Base-by-base conservation (phyloP, 2,888 invertebrate species). In the Cephus pulcher region DNA sequence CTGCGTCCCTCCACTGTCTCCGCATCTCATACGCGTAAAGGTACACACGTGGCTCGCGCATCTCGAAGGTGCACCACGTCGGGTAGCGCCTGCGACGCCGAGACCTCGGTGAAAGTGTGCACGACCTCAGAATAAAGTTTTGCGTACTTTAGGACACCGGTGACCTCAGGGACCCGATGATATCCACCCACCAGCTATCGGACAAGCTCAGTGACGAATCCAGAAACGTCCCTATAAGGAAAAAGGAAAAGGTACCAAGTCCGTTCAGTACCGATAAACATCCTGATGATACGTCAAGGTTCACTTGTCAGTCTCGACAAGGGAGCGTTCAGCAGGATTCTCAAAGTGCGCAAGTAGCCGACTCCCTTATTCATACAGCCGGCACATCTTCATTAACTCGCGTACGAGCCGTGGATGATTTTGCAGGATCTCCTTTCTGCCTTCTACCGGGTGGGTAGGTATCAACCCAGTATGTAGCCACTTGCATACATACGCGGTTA, bases 1-100 rank as follows among this genome's bases (percentile, higher is more conserved):
- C 84, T 83, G 83, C 84, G 83, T 85, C 85, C 85, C 86, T 83
- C 83, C 80, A 80, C 77, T 82, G 84, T 81, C 80, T 81, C 80
- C 81, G 77, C 32, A 71, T 71, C 71, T 32, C 71, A 11, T 71
- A 33, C 34, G 56, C 56, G 23, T 23, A 56, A 23, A 23, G 56
- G 56, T 71, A 12, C 32, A 34, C 71, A 71, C 71, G 71, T 71
- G 32, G 30, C 12, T 34, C 32, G 71, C 71, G 12, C 71, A 23
- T 32, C 15, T 71, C 33, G 33, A 71, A 32, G 32, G 4, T 33
- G 3, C 32, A 34, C 32, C 33, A 23, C 71, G 34, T 71, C 56
- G 23, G 56, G 56, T 23, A 56, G 56, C 15, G 56, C 9, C 56
- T 3, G 34, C 23, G 32, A 71, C 32, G 32, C 15, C 32, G 12